Evolutionary conservation across 2,888 invertebrate genomes (phyloP).

Genomic region (Caenorhabditis zanzibari): DNA sequence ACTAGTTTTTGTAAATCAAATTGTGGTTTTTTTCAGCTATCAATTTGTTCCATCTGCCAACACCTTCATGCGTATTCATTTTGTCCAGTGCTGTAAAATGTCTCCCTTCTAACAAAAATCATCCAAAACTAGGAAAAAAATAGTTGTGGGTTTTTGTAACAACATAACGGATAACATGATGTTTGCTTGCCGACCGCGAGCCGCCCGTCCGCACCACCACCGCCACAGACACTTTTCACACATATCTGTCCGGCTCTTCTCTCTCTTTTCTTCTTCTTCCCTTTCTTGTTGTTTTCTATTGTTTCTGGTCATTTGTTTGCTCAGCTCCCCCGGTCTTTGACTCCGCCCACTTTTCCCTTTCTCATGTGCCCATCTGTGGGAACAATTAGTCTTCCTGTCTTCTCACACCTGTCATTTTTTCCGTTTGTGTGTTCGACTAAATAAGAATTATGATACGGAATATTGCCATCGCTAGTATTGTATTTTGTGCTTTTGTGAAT

Average conservation of each 20-base stretch:
- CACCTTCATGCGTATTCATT: no score
- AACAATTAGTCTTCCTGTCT: conserved; percentile 30
- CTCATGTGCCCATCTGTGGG: conserved; percentile 34
- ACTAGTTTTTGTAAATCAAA: no score
- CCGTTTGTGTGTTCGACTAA: neutral
- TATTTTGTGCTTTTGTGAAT: conserved; percentile 2
- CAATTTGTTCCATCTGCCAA: no score
- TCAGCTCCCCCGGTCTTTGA: conserved; percentile 18
- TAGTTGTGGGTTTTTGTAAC: conserved; percentile 24
- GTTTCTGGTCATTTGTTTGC: conserved; percentile 48
- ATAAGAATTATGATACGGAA: conserved; percentile 23
- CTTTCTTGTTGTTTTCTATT: conserved; percentile 36
- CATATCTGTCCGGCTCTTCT: conserved; percentile 26
- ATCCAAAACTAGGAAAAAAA: conserved; percentile 6
- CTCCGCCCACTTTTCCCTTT: conserved; percentile 28
- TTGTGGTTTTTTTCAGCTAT: no score
- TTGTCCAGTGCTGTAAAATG: no score
- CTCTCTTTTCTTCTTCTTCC: neutral
- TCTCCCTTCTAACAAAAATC: neutral
- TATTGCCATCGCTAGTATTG: conserved; percentile 12
- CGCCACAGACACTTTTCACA: conserved; percentile 47
- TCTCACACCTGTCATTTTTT: conserved; percentile 27
- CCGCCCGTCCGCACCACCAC: neutral
- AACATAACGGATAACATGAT: conserved; percentile 37
- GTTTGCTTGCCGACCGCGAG: conserved; percentile 28